phyloP scores from a whole-genome alignment of 2,888 invertebrate species.

The Parnassius smintheus region DNA sequence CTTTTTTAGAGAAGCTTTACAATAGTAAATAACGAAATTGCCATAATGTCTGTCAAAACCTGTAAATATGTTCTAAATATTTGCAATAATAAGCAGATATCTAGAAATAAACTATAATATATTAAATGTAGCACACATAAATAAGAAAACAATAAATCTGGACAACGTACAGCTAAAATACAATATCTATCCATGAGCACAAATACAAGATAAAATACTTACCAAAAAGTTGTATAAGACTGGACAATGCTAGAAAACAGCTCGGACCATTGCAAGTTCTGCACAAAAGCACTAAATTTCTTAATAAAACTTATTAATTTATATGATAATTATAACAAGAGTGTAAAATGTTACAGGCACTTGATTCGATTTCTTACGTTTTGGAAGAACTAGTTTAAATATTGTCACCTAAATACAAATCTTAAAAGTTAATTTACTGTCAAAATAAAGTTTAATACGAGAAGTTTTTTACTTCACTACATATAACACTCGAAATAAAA shows the following conservation, averaged over 20 bases:
- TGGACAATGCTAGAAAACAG: slow-evolving; percentile 78
- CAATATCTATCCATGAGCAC: too few species aligned
- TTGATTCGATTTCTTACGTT: slow-evolving; percentile 50
- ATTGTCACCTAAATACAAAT: slow-evolving; percentile 7
- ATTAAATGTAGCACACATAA: too few species aligned
- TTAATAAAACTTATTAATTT: slow-evolving; percentile 48
- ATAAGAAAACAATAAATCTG: too few species aligned
- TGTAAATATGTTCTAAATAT: too few species aligned
- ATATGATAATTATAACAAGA: slow-evolving; percentile 46
- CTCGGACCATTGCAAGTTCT: slow-evolving; percentile 71
- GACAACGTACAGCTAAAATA: too few species aligned
- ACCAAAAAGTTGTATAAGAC: slow-evolving; percentile 70
- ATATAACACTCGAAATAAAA: slow-evolving; percentile 24
- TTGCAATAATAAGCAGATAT: too few species aligned
- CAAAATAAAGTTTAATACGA: slow-evolving; percentile 1
- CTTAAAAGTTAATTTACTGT: neutral
- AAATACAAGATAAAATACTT: slow-evolving; percentile 40
- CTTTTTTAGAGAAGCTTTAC: too few species aligned
- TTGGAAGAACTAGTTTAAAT: slow-evolving; percentile 32
- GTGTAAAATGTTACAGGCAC: slow-evolving; percentile 55
- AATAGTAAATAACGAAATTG: too few species aligned
- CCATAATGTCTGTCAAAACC: too few species aligned
- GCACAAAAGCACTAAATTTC: slow-evolving; percentile 56
- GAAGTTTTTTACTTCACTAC: neutral
- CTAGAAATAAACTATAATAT: too few species aligned